Evolutionary conservation across 2,797 vertebrate species (phyloP).

Genomic region (Rhabdophis nuchalis): DNA sequence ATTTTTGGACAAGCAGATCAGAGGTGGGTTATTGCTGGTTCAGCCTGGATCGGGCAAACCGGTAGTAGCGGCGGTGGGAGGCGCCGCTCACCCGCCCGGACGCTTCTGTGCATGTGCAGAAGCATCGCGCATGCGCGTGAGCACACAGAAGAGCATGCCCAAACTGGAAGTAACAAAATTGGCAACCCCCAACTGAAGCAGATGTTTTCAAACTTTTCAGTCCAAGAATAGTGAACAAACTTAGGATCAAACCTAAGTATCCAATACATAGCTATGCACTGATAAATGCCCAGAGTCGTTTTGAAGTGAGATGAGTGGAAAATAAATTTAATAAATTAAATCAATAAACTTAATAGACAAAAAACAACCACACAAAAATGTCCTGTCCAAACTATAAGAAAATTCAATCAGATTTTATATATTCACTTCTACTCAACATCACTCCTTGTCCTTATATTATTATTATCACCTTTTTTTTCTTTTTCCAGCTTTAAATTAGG

Average conservation of each 20-base stretch:
- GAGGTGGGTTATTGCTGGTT: too few relatives aligned
- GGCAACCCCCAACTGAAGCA: background rate
- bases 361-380: background rate
- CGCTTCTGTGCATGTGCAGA: too few relatives aligned
- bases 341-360: background rate
- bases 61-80: too few relatives aligned
- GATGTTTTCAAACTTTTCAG: background rate
- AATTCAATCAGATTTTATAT: background rate
- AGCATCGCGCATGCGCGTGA: too few relatives aligned
- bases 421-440: background rate
- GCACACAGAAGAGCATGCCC: too few relatives aligned
- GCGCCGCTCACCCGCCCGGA: too few relatives aligned
- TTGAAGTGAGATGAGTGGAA: background rate
- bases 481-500: background rate
- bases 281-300: background rate
- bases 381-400: background rate
- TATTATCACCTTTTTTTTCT: background rate
- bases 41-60: too few relatives aligned
- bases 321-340: background rate
- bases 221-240: background rate
- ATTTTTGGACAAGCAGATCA: background rate
- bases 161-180: too few relatives aligned
- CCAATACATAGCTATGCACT: background rate
- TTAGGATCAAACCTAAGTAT: background rate
- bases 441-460: background rate